phyloP scores from a whole-genome alignment of 2,113 vertebrate species.

The Pagrus major region DNA sequence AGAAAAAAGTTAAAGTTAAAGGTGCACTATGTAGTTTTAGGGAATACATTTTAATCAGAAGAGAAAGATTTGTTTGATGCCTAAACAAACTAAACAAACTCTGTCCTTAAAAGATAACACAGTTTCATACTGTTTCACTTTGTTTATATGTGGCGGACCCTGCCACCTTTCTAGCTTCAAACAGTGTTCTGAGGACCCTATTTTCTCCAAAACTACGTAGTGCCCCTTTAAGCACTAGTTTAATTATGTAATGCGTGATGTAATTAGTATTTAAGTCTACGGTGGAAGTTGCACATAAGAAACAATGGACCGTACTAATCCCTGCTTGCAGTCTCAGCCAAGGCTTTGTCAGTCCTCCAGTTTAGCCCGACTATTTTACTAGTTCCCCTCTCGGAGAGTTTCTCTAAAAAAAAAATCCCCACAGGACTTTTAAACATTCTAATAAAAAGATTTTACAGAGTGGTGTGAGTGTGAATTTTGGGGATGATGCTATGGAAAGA shows the following conservation, averaged over 20 bases:
- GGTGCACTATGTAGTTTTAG: too few species aligned
- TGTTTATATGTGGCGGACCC: too few species aligned
- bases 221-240: neutral
- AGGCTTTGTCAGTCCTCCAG: conserved; percentile 39
- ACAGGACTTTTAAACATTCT: conserved; percentile 82
- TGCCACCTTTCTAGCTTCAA: too few species aligned
- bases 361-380: conserved; percentile 58
- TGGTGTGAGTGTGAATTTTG: conserved; percentile 56
- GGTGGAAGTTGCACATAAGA: neutral
- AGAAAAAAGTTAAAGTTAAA: too few species aligned
- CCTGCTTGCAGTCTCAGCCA: neutral
- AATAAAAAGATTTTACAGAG: conserved; percentile 78
- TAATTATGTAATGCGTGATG: neutral
- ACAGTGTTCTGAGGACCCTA: too few species aligned
- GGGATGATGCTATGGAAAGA: conserved; percentile 40
- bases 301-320: conserved; percentile 1
- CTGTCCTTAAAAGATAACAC: too few species aligned
- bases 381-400: conserved; percentile 43
- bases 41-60: too few species aligned
- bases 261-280: neutral
- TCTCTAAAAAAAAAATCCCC: conserved; percentile 80
- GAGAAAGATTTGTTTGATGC: too few species aligned
- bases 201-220: too few species aligned
- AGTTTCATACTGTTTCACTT: too few species aligned
- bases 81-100: too few species aligned